Evolutionary conservation across 2,113 vertebrate species (phyloP).

Genomic region (Panthera tigris): DNA sequence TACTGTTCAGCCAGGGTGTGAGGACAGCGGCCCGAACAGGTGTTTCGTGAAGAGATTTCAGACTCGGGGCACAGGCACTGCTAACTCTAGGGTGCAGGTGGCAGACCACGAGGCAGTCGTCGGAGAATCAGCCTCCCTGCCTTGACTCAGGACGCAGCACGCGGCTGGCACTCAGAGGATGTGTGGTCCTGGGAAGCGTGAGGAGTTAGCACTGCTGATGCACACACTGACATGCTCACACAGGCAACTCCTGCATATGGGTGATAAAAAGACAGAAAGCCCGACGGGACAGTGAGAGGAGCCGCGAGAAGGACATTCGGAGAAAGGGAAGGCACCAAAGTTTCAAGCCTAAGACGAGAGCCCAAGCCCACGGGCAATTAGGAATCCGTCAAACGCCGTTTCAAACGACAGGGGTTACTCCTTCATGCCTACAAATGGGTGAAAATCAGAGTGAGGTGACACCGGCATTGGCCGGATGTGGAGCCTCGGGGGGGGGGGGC

Average conservation of each 20-base stretch:
- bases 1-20: not conserved
- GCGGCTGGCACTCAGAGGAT: not conserved
- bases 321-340: not conserved
- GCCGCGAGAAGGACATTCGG: not conserved
- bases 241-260: not conserved
- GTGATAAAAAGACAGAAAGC: not conserved
- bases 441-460: not conserved
- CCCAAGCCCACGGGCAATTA: not conserved
- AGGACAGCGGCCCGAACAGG: not conserved
- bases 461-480: fast-evolving
- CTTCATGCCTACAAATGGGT: not conserved
- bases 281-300: not conserved
- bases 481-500: fast-evolving
- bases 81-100: not conserved
- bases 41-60: not conserved
- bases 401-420: not conserved
- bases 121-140: not conserved
- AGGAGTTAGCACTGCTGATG: not conserved
- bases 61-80: no score
- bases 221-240: not conserved
- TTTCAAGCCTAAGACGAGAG: not conserved
- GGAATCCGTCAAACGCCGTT: not conserved
- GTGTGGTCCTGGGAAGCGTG: not conserved
- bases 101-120: not conserved
- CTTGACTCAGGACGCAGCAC: not conserved